phyloP scores from a whole-genome alignment of 2,888 invertebrate species.

The Acrobasis repandana region DNA sequence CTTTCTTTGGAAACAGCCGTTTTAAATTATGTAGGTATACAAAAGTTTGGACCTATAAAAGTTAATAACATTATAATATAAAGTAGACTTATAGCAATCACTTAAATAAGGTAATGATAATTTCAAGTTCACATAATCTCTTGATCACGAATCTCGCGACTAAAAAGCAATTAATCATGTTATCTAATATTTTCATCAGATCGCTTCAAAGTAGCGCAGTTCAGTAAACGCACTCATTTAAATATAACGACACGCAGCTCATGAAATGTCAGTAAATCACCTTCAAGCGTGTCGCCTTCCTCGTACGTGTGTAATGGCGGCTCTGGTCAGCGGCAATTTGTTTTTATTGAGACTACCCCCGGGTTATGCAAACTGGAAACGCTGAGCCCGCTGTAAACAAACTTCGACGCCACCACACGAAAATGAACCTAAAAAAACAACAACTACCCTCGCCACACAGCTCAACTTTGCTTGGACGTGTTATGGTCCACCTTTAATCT shows the following conservation, averaged over 20 bases:
- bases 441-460: slow-evolving; percentile 33
- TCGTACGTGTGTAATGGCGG: slow-evolving; percentile 77
- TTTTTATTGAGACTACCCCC: slow-evolving; percentile 81
- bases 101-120: not conserved
- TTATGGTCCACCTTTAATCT: slow-evolving; percentile 75
- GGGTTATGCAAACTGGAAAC: slow-evolving; percentile 81
- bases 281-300: slow-evolving; percentile 74
- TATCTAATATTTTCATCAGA: slow-evolving; percentile 10
- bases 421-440: slow-evolving; percentile 32
- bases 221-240: slow-evolving; percentile 16
- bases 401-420: slow-evolving; percentile 61
- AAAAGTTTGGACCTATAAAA: too few species aligned
- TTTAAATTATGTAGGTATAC: too few species aligned
- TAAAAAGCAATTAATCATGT: not conserved
- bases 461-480: slow-evolving; percentile 48
- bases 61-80: too few species aligned
- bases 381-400: slow-evolving; percentile 79
- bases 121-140: slow-evolving; percentile 3
- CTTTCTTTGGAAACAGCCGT: too few species aligned
- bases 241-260: slow-evolving; percentile 13
- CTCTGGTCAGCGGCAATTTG: slow-evolving; percentile 78
- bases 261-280: slow-evolving; percentile 57
- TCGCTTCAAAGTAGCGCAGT: not conserved
- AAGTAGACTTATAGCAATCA: not conserved
- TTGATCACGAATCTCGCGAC: not conserved